phyloP scores from a whole-genome alignment of 2,888 invertebrate species.

The Hybos culiciformis region DNA sequence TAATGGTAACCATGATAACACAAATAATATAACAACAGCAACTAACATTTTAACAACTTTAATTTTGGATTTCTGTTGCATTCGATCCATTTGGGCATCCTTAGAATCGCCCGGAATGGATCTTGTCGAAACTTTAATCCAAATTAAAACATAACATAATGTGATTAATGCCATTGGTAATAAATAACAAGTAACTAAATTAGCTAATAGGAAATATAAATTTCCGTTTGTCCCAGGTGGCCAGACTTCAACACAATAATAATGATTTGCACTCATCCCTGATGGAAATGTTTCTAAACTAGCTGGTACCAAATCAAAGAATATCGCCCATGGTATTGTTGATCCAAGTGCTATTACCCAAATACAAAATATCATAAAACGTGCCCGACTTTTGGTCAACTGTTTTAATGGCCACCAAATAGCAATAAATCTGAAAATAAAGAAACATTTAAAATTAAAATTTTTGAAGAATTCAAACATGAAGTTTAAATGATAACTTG shows the following conservation, averaged over 20 bases:
- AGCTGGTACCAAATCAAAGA: slow-evolving; percentile 56
- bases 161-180: slow-evolving; percentile 82
- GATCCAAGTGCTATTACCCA: slow-evolving; percentile 77
- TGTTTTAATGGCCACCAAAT: slow-evolving; percentile 92
- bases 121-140: slow-evolving; percentile 78
- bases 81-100: slow-evolving; percentile 79
- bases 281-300: slow-evolving; percentile 41
- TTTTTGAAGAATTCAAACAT: too few species aligned
- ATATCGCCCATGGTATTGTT: slow-evolving; percentile 82
- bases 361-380: slow-evolving; percentile 76
- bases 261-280: slow-evolving; percentile 55
- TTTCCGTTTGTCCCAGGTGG: slow-evolving; percentile 69
- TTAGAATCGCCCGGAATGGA: slow-evolving; percentile 83
- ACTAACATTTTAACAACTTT: slow-evolving; percentile 92
- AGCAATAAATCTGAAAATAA: slow-evolving; percentile 72
- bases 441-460: too few species aligned
- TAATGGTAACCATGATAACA: slow-evolving; percentile 83
- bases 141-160: slow-evolving; percentile 82
- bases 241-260: slow-evolving; percentile 80
- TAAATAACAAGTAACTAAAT: slow-evolving; percentile 79
- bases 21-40: slow-evolving; percentile 84
- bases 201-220: slow-evolving; percentile 76
- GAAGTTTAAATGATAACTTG: too few species aligned
- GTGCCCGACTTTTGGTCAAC: slow-evolving; percentile 76
- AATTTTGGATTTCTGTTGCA: slow-evolving; percentile 88